Conservation (phyloP, 1,140 invertebrate genomes). For the Solenopsis fugax region DNA sequence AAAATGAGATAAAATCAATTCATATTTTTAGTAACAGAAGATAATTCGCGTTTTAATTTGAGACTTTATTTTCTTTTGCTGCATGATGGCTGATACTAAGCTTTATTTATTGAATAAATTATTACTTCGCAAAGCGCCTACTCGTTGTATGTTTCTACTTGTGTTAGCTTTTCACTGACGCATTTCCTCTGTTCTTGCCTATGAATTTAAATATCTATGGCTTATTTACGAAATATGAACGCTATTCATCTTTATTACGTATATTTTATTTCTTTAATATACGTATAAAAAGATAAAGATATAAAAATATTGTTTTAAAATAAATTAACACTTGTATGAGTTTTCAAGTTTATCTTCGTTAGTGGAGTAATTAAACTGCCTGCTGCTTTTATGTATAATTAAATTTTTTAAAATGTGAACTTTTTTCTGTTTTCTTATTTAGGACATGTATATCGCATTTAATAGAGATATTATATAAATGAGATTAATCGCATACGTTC, state of each 20-base stretch:
- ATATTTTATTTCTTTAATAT: neutral
- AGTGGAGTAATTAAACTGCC: neutral
- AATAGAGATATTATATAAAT: too few relatives aligned
- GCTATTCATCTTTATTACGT: neutral
- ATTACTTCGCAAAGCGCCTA: neutral
- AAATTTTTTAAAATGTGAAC: neutral
- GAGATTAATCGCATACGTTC: neutral
- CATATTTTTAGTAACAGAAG: neutral
- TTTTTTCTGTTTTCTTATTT: neutral
- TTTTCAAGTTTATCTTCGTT: slow-evolving; percentile 1
- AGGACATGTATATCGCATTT: neutral
- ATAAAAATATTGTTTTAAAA: slow-evolving; percentile 1
- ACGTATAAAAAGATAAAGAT: neutral
- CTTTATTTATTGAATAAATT: neutral
- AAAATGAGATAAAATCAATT: neutral
- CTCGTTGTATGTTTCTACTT: neutral
- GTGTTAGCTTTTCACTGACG: neutral
- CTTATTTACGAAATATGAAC: neutral
- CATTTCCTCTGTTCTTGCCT: neutral
- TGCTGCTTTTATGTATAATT: slow-evolving; percentile 29
- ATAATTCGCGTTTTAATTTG: neutral
- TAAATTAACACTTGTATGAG: neutral
- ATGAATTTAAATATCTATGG: neutral
- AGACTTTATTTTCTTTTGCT: neutral
- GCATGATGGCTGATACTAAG: neutral